Evolutionary conservation across 2,888 invertebrate species (phyloP).

Genomic region (Clitarchus hookeri): DNA sequence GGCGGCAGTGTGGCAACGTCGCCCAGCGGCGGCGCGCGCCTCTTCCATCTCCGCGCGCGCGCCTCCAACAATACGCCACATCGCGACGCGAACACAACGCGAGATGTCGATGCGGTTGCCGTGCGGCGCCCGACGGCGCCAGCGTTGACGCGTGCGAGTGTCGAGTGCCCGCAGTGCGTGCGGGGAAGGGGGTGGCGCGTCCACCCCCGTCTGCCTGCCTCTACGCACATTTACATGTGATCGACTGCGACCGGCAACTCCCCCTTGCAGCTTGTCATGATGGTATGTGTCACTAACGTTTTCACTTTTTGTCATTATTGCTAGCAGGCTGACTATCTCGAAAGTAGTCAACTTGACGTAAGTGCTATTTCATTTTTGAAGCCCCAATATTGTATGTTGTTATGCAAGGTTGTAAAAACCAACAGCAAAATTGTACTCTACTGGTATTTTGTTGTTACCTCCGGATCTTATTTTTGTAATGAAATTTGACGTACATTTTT

Average conservation of each 20-base stretch:
- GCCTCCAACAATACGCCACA: not conserved
- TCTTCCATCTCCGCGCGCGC: conserved; percentile 11
- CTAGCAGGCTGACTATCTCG: too few relatives aligned
- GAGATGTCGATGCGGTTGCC: conserved; percentile 3
- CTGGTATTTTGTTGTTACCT: too few relatives aligned
- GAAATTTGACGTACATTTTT: too few relatives aligned
- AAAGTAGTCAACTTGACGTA: too few relatives aligned
- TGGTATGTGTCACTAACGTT: not conserved
- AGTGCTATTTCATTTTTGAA: too few relatives aligned
- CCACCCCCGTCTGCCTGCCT: not conserved
- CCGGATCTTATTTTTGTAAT: too few relatives aligned
- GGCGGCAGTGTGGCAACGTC: too few relatives aligned
- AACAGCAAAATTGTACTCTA: too few relatives aligned
- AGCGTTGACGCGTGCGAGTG: not conserved
- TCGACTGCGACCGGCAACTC: not conserved
- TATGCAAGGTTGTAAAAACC: too few relatives aligned
- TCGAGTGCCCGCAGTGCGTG: not conserved
- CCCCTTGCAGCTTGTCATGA: conserved; percentile 14
- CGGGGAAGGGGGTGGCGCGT: not conserved
- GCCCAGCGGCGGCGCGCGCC: conserved; percentile 17
- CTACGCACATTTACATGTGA: not conserved
- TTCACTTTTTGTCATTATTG: not conserved
- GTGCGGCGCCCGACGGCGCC: not conserved
- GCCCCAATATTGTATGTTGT: too few relatives aligned
- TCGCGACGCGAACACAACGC: not conserved